Conservation (phyloP, 2,797 vertebrate genomes). For the Micrastur ruficollis region DNA sequence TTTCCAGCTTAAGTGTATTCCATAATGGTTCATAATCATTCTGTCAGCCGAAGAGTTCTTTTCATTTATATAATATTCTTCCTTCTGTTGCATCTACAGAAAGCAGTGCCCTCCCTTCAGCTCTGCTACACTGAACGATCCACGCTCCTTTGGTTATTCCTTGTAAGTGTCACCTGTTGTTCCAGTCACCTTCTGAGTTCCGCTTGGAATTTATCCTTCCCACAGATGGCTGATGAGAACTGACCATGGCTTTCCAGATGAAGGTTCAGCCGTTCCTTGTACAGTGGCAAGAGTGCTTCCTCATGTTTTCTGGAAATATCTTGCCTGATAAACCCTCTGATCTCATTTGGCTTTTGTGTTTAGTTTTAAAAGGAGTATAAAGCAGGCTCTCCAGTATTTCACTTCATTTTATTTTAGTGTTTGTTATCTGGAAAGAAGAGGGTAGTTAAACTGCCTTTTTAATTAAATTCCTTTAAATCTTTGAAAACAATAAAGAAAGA, state of each 20-base stretch:
- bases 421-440: constrained; percentile 51
- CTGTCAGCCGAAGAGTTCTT: not conserved
- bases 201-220: not conserved
- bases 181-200: not conserved
- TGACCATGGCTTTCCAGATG: not conserved
- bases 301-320: constrained; percentile 10
- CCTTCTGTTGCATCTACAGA: not conserved
- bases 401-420: constrained; percentile 45
- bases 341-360: constrained; percentile 59
- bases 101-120: not conserved
- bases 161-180: not conserved
- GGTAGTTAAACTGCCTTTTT: constrained; percentile 59
- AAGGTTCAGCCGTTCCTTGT: not conserved
- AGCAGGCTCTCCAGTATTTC: constrained; percentile 34
- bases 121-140: fast-evolving
- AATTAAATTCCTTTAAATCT: constrained; percentile 67
- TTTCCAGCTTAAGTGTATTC: not conserved
- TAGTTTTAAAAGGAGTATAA: constrained; percentile 29
- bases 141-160: not conserved
- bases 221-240: not conserved
- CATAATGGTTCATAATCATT: not conserved
- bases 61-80: not conserved
- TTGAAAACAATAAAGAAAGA: constrained; percentile 49
- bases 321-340: constrained; percentile 6
- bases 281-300: not conserved